phyloP scores from a whole-genome alignment of 2,113 vertebrate species.

The Tachysurus vachellii region DNA sequence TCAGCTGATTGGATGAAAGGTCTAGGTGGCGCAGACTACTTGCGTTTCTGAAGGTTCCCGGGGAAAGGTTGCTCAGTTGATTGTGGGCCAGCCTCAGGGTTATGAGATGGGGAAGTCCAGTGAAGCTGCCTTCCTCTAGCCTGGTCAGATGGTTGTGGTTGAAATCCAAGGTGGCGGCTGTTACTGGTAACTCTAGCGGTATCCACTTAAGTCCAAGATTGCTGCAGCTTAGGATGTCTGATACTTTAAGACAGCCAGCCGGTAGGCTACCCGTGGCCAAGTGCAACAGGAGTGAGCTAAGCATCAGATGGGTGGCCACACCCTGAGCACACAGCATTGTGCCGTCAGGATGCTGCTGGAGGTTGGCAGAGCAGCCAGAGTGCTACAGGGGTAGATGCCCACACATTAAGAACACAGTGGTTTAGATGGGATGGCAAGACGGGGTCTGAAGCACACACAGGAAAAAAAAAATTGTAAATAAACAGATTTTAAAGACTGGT shows the following conservation, averaged over 20 bases:
- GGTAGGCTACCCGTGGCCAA: slow-evolving; percentile 62
- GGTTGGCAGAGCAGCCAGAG: slow-evolving; percentile 40
- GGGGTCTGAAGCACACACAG: neutral
- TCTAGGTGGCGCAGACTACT: slow-evolving; percentile 84
- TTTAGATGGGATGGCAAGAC: slow-evolving; percentile 4
- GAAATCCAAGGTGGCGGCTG: slow-evolving; percentile 81
- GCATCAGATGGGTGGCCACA: slow-evolving; percentile 16
- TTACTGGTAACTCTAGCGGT: slow-evolving; percentile 73
- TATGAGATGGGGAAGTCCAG: slow-evolving; percentile 74
- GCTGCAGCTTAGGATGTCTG: slow-evolving; percentile 90
- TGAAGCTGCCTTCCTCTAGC: slow-evolving; percentile 74
- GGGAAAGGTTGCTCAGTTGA: slow-evolving; percentile 69
- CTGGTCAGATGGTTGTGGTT: slow-evolving; percentile 82
- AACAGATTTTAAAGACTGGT: neutral
- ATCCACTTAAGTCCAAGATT: slow-evolving; percentile 70
- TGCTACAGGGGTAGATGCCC: slow-evolving; percentile 29
- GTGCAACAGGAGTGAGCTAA: slow-evolving; percentile 45
- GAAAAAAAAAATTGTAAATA: slow-evolving; percentile 5
- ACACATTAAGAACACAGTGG: neutral
- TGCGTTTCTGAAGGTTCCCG: slow-evolving; percentile 76
- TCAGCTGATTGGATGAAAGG: slow-evolving; percentile 87
- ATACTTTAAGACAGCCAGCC: slow-evolving; percentile 79
- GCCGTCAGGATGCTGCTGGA: slow-evolving; percentile 23
- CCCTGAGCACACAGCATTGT: slow-evolving; percentile 54
- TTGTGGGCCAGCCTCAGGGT: slow-evolving; percentile 84